These are phyloP conservation scores for Drosophila koepferae DNA, from an alignment of 2,888 invertebrate species.

Conservation along the genomic window DNA sequence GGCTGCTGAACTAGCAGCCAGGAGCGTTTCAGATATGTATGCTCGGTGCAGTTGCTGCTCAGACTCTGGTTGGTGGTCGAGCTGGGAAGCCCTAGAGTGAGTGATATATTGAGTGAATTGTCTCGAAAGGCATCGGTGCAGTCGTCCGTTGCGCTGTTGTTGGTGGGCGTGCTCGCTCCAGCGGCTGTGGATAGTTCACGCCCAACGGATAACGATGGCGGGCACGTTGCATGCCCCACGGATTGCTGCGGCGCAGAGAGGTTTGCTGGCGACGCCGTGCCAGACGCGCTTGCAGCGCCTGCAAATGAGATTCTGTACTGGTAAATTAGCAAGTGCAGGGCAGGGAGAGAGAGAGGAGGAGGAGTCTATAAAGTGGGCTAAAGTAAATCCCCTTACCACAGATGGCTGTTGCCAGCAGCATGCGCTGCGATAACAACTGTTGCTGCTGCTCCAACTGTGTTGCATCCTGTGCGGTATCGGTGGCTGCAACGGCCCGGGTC, in stretches of 20 bases:
- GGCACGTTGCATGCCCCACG: conserved; percentile 81
- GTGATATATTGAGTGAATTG: conserved; percentile 84
- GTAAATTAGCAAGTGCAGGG: conserved; percentile 70
- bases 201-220: conserved; percentile 81
- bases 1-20: conserved; percentile 83
- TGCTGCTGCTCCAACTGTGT: conserved; percentile 23
- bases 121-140: conserved; percentile 83
- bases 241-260: conserved; percentile 55
- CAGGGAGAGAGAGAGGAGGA: conserved; percentile 3
- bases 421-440: conserved; percentile 71
- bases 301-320: conserved; percentile 84
- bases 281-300: conserved; percentile 84
- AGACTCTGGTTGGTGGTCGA: conserved; percentile 44
- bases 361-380: not conserved
- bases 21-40: conserved; percentile 83
- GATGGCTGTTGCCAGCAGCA: conserved; percentile 79
- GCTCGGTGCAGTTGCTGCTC: conserved; percentile 80
- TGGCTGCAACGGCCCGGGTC: conserved; percentile 69
- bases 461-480: conserved; percentile 56
- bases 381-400: conserved; percentile 77
- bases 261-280: conserved; percentile 44
- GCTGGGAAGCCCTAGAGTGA: conserved; percentile 82
- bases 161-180: conserved; percentile 72
- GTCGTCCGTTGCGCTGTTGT: conserved; percentile 79
- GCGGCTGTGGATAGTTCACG: conserved; percentile 79